Conservation (phyloP, 2,888 invertebrate genomes). For the Cetonia aurata region DNA sequence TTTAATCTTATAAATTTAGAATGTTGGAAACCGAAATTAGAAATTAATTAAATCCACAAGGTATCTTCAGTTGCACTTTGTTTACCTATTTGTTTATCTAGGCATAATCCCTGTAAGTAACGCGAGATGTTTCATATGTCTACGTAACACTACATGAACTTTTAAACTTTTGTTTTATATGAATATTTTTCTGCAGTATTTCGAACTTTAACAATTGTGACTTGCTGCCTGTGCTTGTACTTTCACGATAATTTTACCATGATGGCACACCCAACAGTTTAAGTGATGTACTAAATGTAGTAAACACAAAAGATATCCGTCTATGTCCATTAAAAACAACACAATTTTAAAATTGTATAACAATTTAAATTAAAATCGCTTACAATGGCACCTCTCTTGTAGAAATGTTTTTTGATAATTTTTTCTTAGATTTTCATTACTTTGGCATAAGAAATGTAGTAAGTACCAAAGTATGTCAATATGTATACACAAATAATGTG, state of each 20-base stretch:
- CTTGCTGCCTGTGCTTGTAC: not conserved
- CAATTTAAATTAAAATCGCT: not conserved
- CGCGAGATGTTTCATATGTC: too few relatives aligned
- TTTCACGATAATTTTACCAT: slow-evolving; percentile 30
- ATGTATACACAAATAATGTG: too few relatives aligned
- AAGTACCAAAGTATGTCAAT: too few relatives aligned
- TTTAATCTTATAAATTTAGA: too few relatives aligned
- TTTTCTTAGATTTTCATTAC: too few relatives aligned
- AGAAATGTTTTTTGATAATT: not conserved
- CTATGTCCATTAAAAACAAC: not conserved
- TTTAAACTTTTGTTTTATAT: not conserved
- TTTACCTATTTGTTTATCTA: too few relatives aligned
- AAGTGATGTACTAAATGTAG: slow-evolving; percentile 4
- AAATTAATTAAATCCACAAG: too few relatives aligned
- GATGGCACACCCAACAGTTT: slow-evolving; percentile 24
- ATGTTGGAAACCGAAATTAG: too few relatives aligned
- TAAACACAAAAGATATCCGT: slow-evolving; percentile 5
- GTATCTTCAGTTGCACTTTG: too few relatives aligned
- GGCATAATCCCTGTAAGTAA: too few relatives aligned
- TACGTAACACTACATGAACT: not conserved
- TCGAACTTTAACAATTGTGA: slow-evolving; percentile 12
- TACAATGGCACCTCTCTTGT: not conserved
- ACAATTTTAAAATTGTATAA: slow-evolving; percentile 4
- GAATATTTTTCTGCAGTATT: not conserved
- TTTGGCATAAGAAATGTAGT: too few relatives aligned